Evolutionary conservation across 2,888 invertebrate genomes (phyloP).

Genomic region (Drosophila paucipuncta): DNA sequence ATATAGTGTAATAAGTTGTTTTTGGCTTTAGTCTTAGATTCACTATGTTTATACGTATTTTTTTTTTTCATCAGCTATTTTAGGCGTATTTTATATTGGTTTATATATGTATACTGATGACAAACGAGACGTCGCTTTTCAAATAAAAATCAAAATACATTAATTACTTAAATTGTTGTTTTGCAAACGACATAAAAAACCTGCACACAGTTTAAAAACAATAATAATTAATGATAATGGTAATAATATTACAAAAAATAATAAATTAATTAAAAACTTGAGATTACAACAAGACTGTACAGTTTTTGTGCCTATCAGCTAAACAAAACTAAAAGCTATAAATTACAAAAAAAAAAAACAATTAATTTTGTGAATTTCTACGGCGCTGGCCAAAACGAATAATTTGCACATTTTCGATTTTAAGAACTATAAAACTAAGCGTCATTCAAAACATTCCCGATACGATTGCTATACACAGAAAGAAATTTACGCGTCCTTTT

Average conservation of each 20-base stretch:
- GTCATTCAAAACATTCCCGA: conserved; percentile 34
- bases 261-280: conserved; percentile 62
- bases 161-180: conserved; percentile 65
- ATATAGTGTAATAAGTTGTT: conserved; percentile 58
- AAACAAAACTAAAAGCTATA: conserved; percentile 37
- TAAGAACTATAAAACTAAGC: conserved; percentile 50
- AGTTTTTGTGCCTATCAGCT: conserved; percentile 55
- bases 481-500: conserved; percentile 28
- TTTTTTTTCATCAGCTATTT: conserved; percentile 45
- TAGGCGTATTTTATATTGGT: conserved; percentile 32
- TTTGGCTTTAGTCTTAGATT: conserved; percentile 79
- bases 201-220: conserved; percentile 66
- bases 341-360: conserved; percentile 28
- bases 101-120: conserved; percentile 28
- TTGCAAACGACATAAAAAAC: conserved; percentile 72
- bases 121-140: conserved; percentile 28
- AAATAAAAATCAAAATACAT: conserved; percentile 35
- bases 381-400: conserved; percentile 47
- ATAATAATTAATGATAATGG: conserved; percentile 41
- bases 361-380: conserved; percentile 44
- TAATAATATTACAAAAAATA: conserved; percentile 54
- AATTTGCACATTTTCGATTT: conserved; percentile 52
- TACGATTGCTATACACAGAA: conserved; percentile 43
- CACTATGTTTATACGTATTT: conserved; percentile 60
- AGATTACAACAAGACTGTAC: conserved; percentile 77